Conservation (phyloP, 2,113 vertebrate species). For the Fulmarus glacialis region DNA sequence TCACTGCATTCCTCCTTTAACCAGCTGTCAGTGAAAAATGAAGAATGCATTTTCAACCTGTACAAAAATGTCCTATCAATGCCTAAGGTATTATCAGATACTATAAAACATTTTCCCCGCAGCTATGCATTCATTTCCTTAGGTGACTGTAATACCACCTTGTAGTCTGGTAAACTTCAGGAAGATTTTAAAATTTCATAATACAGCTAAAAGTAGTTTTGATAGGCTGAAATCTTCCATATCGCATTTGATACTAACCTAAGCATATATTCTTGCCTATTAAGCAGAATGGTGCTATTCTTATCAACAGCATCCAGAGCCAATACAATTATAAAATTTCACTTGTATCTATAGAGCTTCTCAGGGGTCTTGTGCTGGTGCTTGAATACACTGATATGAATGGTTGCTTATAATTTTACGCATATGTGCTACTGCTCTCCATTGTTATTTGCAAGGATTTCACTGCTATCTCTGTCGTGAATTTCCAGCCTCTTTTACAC, state of each 20-base stretch:
- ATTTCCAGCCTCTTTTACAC: neutral
- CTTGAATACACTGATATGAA: neutral
- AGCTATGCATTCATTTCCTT: conserved; percentile 33
- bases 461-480: neutral
- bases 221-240: neutral
- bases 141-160: neutral
- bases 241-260: neutral
- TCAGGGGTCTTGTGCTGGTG: neutral
- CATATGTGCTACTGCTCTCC: neutral
- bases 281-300: neutral
- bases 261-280: neutral
- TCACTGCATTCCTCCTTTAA: conserved; percentile 45
- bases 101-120: conserved; percentile 28
- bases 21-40: conserved; percentile 69
- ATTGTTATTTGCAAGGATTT: neutral
- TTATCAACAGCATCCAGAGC: neutral
- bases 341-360: neutral
- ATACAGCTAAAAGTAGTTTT: neutral
- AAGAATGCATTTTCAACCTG: conserved; percentile 56
- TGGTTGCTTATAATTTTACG: neutral
- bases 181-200: neutral
- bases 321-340: neutral
- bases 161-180: neutral
- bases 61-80: conserved; percentile 40
- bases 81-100: conserved; percentile 52